Base-by-base conservation (phyloP, 2,888 invertebrate species). In the Clivina fossor region DNA sequence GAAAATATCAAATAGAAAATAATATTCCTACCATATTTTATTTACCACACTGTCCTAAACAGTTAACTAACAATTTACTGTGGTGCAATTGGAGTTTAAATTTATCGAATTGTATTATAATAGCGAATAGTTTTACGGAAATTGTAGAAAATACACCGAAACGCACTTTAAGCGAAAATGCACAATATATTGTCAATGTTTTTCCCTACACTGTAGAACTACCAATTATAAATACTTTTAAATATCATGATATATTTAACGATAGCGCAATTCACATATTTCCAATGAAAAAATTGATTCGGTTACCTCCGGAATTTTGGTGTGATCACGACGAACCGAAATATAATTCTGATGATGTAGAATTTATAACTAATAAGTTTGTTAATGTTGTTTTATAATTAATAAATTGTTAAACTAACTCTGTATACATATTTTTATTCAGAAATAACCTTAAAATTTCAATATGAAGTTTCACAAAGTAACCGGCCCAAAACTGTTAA, bases 41-140 rank as follows among this genome's bases (percentile, higher is more conserved):
- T 68, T 78, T 95, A 68, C 93, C 94, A 0, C 95, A 95, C 70
- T 94, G 93, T 69, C 88, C 91, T 0, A 88, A 86, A 71, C 86
- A 89, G 60, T 73, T 95, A 30, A 86, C 86, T 13, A 93, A 96
- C 71, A 95, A 94, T 72, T 80, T 95, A 48, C 73, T 96, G 26
- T 93, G 88, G 84, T 79, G 84, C 35, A 96, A 96, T 72, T 94
- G 94, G 94, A 75, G 76, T 19, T 64, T 72, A 35, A 71, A 79
- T 32, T 72, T 95, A 58, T 69, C 73, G 53, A 83, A 86, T 61
- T 83, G 90, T 63, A 73, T 93, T 48, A 74, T 94, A 28, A 78
- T 94, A 54, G 84, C 87, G 9, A 95, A 95, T 70, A 93, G 93
- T 74, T 90, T 94, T 69, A 76, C 76, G 9, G 75, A 78, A 58